phyloP scores from a whole-genome alignment of 2,797 vertebrate genomes.

The Manis crassicaudata region DNA sequence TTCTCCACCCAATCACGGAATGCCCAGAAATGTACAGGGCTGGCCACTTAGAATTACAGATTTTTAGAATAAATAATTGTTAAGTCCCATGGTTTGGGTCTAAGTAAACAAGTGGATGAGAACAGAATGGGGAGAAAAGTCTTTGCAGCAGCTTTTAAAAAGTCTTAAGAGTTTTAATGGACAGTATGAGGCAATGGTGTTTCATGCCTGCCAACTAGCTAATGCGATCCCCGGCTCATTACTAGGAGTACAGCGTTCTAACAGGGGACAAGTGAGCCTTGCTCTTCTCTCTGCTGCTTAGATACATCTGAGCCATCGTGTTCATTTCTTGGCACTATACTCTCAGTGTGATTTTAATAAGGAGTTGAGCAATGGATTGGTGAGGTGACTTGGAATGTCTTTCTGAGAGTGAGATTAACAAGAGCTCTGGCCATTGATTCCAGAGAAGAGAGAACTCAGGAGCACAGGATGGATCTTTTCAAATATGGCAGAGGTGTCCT shows the following conservation, averaged over 20 bases:
- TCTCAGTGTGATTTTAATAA: slow-evolving; percentile 23
- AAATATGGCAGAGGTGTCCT: background rate
- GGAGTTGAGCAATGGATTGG: background rate
- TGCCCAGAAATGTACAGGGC: background rate
- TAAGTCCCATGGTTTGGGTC: background rate
- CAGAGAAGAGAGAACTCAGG: background rate
- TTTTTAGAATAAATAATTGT: background rate
- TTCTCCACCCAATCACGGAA: background rate
- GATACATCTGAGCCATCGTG: background rate
- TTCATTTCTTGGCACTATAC: slow-evolving; percentile 15
- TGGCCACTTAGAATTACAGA: background rate
- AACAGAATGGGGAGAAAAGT: background rate
- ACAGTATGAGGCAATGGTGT: slow-evolving; percentile 49
- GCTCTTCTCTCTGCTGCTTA: background rate
- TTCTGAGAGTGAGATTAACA: background rate
- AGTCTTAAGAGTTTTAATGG: slow-evolving; percentile 19
- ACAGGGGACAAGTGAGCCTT: background rate
- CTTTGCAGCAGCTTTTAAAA: slow-evolving; percentile 37
- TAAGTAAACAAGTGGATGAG: slow-evolving; percentile 49
- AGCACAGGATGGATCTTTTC: background rate
- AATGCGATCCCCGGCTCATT: slow-evolving; percentile 16
- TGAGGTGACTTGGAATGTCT: slow-evolving; percentile 18
- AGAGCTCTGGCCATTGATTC: background rate
- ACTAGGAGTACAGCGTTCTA: background rate
- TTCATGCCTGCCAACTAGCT: slow-evolving; percentile 45